phyloP scores from a whole-genome alignment of 2,113 vertebrate genomes.

The Anolis sagrei region DNA sequence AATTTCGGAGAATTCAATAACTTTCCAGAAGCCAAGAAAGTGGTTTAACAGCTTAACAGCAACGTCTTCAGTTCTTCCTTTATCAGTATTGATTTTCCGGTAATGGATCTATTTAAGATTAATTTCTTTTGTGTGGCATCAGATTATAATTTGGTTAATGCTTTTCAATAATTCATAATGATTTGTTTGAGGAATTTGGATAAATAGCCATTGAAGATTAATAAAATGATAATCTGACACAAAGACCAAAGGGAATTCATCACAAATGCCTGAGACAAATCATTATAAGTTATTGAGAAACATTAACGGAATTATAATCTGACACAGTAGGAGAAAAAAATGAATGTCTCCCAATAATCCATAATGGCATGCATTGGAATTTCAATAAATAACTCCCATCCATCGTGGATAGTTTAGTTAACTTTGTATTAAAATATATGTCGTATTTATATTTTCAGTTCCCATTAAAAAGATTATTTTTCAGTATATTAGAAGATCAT shows the following conservation, averaged over 20 bases:
- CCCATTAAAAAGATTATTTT: conserved; percentile 60
- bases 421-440: conserved; percentile 51
- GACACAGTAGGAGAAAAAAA: background rate
- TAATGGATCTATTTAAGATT: conserved; percentile 12
- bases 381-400: conserved; percentile 53
- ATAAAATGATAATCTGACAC: background rate
- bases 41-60: too few species aligned
- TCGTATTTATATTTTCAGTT: conserved; percentile 65
- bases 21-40: too few species aligned
- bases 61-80: too few species aligned
- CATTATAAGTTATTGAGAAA: conserved; percentile 15
- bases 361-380: conserved; percentile 59
- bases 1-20: too few species aligned
- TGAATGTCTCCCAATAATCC: conserved; percentile 24
- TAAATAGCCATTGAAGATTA: conserved; percentile 19
- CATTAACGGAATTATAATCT: conserved; percentile 32
- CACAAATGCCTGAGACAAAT: conserved; percentile 26
- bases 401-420: conserved; percentile 41
- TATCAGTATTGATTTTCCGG: too few species aligned
- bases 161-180: conserved; percentile 46
- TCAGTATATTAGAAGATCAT: conserved; percentile 65
- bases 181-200: conserved; percentile 57
- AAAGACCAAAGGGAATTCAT: conserved; percentile 26
- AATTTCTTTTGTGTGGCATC: conserved; percentile 15
- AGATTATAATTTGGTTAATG: conserved; percentile 58